These are phyloP conservation scores for Tetranychus truncatus DNA, from an alignment of 2,888 invertebrate genomes.

Conservation along the genomic window DNA sequence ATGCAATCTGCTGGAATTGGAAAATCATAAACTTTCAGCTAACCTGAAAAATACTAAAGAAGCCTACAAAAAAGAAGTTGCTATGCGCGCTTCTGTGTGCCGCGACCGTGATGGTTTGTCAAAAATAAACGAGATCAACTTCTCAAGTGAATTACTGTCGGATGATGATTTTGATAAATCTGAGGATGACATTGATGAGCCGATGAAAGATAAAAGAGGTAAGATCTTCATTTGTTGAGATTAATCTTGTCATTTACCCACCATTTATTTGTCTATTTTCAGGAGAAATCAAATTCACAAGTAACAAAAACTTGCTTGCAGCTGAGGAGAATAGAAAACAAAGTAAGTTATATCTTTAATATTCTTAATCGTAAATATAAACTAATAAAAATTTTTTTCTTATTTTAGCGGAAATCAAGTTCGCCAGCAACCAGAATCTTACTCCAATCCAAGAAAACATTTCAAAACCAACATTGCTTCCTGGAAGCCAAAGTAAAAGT, in stretches of 20 bases:
- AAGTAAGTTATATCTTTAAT: too few relatives aligned
- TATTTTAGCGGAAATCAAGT: neutral
- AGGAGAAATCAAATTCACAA: neutral
- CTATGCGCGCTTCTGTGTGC: neutral
- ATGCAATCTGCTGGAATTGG: slow-evolving; percentile 39
- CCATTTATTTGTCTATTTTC: neutral
- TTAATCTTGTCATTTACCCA: neutral
- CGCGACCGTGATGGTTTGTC: neutral
- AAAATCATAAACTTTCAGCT: slow-evolving; percentile 37
- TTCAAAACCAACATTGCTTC: neutral
- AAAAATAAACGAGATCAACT: slow-evolving; percentile 8
- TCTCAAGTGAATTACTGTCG: slow-evolving; percentile 45
- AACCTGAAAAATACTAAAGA: slow-evolving; percentile 12
- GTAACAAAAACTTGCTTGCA: neutral
- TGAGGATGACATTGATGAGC: slow-evolving; percentile 48
- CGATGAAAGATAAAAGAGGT: neutral
- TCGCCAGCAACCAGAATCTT: neutral
- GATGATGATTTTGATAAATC: slow-evolving; percentile 54
- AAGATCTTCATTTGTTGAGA: neutral
- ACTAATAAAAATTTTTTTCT: neutral
- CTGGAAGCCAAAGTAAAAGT: slow-evolving; percentile 4
- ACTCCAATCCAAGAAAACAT: neutral
- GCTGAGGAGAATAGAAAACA: neutral
- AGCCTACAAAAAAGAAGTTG: slow-evolving; percentile 16
- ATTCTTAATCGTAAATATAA: too few relatives aligned